phyloP scores from a whole-genome alignment of 2,113 vertebrate species.

The Hucho hucho region DNA sequence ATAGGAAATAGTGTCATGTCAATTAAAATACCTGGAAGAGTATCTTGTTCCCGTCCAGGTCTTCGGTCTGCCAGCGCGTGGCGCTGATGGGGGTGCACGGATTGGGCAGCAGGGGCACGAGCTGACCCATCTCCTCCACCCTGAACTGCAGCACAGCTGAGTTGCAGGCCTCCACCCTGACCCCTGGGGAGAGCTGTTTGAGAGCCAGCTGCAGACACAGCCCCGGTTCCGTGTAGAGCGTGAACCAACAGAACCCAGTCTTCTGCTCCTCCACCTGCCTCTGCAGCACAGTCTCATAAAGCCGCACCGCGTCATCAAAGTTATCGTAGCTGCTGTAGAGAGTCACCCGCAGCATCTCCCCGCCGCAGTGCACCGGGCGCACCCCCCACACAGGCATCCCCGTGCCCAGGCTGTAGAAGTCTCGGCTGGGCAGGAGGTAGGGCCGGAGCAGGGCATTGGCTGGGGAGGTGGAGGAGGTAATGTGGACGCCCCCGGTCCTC shows the following conservation, averaged over 20 bases:
- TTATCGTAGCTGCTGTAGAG: constrained; percentile 87
- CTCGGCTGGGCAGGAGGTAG: constrained; percentile 70
- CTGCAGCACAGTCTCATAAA: constrained; percentile 88
- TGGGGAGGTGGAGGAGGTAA: constrained; percentile 36
- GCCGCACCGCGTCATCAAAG: constrained; percentile 84
- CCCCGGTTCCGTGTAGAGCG: constrained; percentile 56
- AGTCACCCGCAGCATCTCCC: constrained; percentile 84
- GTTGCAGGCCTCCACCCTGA: constrained; percentile 75
- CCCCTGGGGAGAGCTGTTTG: constrained; percentile 82
- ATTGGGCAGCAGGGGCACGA: constrained; percentile 92
- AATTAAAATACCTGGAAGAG: constrained; percentile 83
- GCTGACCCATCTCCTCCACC: constrained; percentile 87
- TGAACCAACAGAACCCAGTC: constrained; percentile 79
- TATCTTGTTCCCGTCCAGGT: constrained; percentile 90
- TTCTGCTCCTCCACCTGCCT: constrained; percentile 78
- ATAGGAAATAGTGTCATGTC: too few species aligned
- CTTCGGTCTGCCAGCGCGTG: constrained; percentile 91
- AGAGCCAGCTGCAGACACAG: constrained; percentile 85
- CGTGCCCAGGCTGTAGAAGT: constrained; percentile 84
- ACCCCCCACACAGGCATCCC: constrained; percentile 92
- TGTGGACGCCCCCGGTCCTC: constrained; percentile 50
- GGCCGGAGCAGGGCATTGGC: constrained; percentile 42
- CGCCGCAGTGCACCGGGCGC: constrained; percentile 77
- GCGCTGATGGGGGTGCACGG: constrained; percentile 88
- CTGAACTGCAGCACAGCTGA: constrained; percentile 86